phyloP scores from a whole-genome alignment of 2,113 vertebrate genomes.

The Oreotrochilus melanogaster region DNA sequence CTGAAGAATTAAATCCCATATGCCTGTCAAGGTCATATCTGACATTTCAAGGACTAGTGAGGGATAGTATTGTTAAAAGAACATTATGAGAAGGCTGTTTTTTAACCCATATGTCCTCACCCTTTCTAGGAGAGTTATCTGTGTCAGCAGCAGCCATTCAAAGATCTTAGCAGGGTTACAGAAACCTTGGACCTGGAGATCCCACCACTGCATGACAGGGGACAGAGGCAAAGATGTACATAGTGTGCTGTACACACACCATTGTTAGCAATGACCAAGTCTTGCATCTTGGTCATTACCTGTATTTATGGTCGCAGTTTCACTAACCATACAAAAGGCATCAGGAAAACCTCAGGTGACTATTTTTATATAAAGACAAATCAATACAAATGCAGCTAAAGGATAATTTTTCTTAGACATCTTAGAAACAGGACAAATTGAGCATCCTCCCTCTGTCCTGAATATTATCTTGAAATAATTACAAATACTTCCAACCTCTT shows the following conservation, averaged over 20 bases:
- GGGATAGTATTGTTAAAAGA: not conserved
- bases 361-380: not conserved
- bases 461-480: not conserved
- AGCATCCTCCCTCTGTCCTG: not conserved
- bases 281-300: not conserved
- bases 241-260: not conserved
- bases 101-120: not conserved
- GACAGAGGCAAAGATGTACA: not conserved
- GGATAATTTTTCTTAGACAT: not conserved
- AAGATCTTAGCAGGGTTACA: not conserved
- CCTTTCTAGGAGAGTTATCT: not conserved
- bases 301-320: not conserved
- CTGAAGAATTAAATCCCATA: not conserved
- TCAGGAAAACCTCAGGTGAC: not conserved
- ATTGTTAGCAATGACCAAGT: not conserved
- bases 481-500: not conserved
- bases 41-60: not conserved
- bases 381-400: not conserved
- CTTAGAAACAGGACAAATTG: not conserved
- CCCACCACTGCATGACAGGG: accelerated
- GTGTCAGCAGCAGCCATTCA: not conserved
- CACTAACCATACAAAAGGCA: not conserved
- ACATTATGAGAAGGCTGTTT: not conserved
- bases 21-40: not conserved
- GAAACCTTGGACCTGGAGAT: not conserved